Conservation (phyloP, 2,113 vertebrate genomes). For the Protobothrops mucrosquamatus region DNA sequence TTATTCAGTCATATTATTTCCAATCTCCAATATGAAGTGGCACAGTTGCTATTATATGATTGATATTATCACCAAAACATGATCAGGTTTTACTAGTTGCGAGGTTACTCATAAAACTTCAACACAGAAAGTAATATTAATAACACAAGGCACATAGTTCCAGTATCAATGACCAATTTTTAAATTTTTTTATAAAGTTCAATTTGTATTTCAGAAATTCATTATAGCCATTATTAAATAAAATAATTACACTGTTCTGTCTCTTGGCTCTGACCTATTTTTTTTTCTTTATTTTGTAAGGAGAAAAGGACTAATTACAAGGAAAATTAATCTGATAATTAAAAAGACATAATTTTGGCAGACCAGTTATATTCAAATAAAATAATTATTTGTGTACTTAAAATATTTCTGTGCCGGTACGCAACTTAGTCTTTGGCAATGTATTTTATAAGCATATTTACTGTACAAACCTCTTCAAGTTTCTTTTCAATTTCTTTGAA, state of each 20-base stretch:
- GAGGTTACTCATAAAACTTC: not conserved
- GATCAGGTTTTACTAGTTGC: not conserved
- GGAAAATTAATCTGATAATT: not conserved
- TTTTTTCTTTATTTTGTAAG: not conserved
- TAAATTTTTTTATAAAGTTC: not conserved
- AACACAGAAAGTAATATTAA: not conserved
- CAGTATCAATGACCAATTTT: not conserved
- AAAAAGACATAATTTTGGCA: not conserved
- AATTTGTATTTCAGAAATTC: not conserved
- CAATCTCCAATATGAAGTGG: not conserved
- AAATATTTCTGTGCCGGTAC: not conserved
- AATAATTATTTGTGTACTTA: not conserved
- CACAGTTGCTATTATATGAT: not conserved
- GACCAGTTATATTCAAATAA: not conserved
- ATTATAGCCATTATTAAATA: not conserved
- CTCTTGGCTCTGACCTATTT: not conserved
- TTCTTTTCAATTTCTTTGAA: slow-evolving; percentile 93
- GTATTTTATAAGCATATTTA: not conserved
- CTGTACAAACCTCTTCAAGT: slow-evolving; percentile 79
- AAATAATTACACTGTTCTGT: not conserved
- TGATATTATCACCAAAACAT: not conserved
- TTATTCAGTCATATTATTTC: not conserved
- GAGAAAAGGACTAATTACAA: not conserved
- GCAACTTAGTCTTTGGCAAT: not conserved
- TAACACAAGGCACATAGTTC: not conserved